phyloP scores from a whole-genome alignment of 1,140 invertebrate genomes.

The Neodiprion fabricii region DNA sequence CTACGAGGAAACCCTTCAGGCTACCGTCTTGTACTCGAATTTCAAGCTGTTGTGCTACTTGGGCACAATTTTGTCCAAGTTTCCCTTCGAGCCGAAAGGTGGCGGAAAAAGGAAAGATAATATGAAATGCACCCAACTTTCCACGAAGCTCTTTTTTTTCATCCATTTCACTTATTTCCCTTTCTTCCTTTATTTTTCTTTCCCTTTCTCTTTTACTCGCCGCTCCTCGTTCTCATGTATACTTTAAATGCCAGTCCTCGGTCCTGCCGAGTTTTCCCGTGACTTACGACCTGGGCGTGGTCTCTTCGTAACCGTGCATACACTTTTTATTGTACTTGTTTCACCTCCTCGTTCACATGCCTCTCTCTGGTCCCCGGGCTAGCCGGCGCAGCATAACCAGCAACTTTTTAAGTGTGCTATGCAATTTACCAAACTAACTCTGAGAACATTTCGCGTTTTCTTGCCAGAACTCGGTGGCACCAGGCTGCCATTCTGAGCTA shows the following conservation, averaged over 20 bases:
- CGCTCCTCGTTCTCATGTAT: background rate
- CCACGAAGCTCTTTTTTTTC: background rate
- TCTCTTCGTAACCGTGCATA: background rate
- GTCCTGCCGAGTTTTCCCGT: background rate
- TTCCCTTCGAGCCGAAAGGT: background rate
- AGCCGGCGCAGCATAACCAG: background rate
- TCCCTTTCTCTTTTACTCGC: background rate
- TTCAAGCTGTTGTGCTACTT: too few species aligned
- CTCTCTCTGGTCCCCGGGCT: background rate
- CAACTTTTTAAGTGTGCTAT: constrained; percentile 2
- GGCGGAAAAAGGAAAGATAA: background rate
- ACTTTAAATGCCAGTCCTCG: background rate
- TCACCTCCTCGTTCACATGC: background rate
- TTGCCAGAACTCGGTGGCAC: too few species aligned
- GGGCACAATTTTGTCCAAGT: too few species aligned
- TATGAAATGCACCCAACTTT: background rate
- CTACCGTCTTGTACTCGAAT: too few species aligned
- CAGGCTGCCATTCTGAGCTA: too few species aligned
- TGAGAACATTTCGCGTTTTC: too few species aligned
- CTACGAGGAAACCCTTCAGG: too few species aligned
- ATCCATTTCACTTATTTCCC: background rate
- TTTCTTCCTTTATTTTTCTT: background rate
- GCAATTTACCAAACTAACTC: background rate
- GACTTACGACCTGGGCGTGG: background rate
- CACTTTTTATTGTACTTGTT: background rate